These are phyloP conservation scores for Enteromius mattozi DNA, from an alignment of 2,797 vertebrate genomes.

Conservation along the genomic window DNA sequence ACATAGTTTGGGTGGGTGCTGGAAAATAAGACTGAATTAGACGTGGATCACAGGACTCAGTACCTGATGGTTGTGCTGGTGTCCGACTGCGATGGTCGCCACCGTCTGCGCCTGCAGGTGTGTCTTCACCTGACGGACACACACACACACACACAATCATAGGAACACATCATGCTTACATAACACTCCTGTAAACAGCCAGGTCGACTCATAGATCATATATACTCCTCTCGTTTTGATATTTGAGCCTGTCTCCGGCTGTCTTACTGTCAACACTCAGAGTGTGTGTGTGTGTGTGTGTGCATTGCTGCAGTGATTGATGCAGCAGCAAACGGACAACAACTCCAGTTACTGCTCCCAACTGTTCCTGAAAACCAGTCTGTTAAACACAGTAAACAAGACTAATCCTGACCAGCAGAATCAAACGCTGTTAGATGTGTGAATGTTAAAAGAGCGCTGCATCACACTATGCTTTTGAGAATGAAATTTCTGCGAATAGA, in stretches of 20 bases:
- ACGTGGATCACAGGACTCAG: constrained; percentile 44
- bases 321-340: background rate
- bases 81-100: constrained; percentile 85
- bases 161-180: background rate
- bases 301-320: background rate
- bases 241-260: background rate
- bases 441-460: too few relatives aligned
- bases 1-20: background rate
- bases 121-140: constrained; percentile 85
- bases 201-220: background rate
- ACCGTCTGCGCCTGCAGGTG: constrained; percentile 91
- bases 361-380: background rate
- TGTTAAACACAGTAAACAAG: background rate
- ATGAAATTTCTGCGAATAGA: too few relatives aligned
- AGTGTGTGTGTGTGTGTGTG: background rate
- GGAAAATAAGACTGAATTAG: background rate
- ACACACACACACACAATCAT: constrained; percentile 26
- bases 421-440: too few relatives aligned
- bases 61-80: constrained; percentile 95
- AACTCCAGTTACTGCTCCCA: background rate
- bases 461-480: too few relatives aligned
- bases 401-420: background rate
- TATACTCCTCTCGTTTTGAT: background rate
- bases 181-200: background rate
- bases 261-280: background rate